Evolutionary conservation across 2,113 vertebrate genomes (phyloP).

Genomic region (Melanotaenia duboulayi): DNA sequence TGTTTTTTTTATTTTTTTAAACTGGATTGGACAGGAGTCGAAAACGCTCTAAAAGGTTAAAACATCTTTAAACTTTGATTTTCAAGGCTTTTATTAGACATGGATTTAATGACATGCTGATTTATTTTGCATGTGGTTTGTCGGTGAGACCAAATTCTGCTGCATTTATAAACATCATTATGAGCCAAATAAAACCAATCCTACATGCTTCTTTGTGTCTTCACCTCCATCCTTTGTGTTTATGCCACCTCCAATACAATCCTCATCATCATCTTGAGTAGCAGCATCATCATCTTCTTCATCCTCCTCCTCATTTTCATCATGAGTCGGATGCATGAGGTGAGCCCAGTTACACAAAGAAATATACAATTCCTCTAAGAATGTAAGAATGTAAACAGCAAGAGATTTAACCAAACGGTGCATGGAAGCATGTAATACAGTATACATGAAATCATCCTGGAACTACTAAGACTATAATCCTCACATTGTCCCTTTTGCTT

Average conservation of each 20-base stretch:
- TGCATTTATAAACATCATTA: slow-evolving; percentile 10
- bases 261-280: slow-evolving; percentile 45
- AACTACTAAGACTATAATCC: slow-evolving; percentile 17
- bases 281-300: slow-evolving; percentile 33
- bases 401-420: slow-evolving; percentile 3
- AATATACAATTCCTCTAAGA: slow-evolving; percentile 11
- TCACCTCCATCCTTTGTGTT: slow-evolving; percentile 53
- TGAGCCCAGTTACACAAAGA: slow-evolving; percentile 45
- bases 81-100: slow-evolving; percentile 29
- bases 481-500: slow-evolving; percentile 35
- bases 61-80: slow-evolving; percentile 22
- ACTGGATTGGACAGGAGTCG: background rate
- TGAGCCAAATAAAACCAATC: slow-evolving; percentile 29
- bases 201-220: slow-evolving; percentile 49
- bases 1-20: slow-evolving; percentile 25
- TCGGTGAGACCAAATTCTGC: slow-evolving; percentile 14
- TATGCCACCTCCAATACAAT: slow-evolving; percentile 28
- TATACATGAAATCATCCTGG: slow-evolving; percentile 4
- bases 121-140: slow-evolving; percentile 40
- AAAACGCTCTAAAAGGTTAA: slow-evolving; percentile 23
- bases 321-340: slow-evolving; percentile 53
- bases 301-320: slow-evolving; percentile 49
- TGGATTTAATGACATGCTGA: slow-evolving; percentile 21
- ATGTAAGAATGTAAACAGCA: slow-evolving; percentile 3
- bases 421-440: slow-evolving; percentile 10